Percentiles rank a stretch among this genome's conserved stretches.
These are phyloP conservation scores for Colinus virginianus DNA, from an alignment of 2,113 vertebrate genomes.

Conservation along the genomic window DNA sequence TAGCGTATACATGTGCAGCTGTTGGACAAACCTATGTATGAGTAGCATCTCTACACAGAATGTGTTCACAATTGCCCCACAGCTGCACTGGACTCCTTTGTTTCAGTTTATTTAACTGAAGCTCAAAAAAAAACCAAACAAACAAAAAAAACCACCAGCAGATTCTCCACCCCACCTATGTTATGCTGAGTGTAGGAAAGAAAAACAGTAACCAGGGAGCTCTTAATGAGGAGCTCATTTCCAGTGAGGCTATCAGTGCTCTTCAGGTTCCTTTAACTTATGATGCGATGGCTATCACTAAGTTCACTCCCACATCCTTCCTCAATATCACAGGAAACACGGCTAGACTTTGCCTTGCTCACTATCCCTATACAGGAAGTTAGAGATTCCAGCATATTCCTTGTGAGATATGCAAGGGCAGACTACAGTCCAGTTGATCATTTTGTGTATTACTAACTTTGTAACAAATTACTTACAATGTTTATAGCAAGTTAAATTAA, in stretches of 20 bases:
- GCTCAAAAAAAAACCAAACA: not conserved
- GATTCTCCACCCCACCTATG: not conserved
- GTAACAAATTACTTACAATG: not conserved
- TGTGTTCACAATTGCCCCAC: not conserved
- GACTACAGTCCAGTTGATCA: not conserved
- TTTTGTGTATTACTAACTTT: not conserved
- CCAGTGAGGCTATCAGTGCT: not conserved
- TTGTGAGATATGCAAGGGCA: not conserved
- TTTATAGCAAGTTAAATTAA: not conserved
- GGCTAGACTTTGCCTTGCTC: not conserved
- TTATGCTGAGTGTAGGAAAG: not conserved
- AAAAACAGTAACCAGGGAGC: not conserved
- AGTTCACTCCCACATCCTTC: slow-evolving; percentile 15
- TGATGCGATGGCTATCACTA: not conserved
- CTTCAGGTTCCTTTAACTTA: not conserved
- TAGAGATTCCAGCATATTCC: accelerated
- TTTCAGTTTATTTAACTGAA: not conserved
- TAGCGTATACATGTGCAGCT: accelerated
- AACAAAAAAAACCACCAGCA: not conserved
- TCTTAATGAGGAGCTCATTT: not conserved
- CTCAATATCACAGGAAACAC: not conserved
- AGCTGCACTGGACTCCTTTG: not conserved
- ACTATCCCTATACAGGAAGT: not conserved
- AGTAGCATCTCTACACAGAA: not conserved
- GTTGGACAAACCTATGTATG: accelerated